These are phyloP conservation scores for Mus minutoides DNA, from an alignment of 2,797 vertebrate genomes.

Conservation along the genomic window DNA sequence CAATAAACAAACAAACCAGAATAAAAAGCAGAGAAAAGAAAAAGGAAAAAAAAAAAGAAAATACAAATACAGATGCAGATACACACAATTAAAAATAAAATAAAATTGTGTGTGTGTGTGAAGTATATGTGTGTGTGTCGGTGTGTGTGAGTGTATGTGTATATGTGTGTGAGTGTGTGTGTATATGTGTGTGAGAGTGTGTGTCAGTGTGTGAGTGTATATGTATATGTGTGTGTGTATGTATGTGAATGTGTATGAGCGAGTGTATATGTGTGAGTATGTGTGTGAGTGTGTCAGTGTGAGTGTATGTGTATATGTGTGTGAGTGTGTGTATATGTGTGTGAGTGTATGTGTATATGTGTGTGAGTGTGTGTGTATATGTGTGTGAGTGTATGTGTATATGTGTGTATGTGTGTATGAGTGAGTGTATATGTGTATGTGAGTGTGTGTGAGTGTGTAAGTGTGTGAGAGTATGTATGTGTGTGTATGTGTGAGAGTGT, in stretches of 20 bases:
- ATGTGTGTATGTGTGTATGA: accelerated
- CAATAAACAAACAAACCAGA: background rate
- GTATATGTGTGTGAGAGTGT: background rate
- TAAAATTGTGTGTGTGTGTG: background rate
- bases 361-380: background rate
- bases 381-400: too few species aligned
- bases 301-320: background rate
- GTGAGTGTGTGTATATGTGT: too few species aligned
- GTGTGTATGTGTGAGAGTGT: background rate
- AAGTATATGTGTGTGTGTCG: too few species aligned
- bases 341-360: background rate
- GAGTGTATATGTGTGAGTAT: background rate
- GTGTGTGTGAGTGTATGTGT: background rate
- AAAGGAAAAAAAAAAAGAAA: background rate
- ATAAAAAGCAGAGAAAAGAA: background rate
- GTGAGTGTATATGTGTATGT: background rate
- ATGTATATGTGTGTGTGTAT: background rate
- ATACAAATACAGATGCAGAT: background rate
- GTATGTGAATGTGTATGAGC: background rate
- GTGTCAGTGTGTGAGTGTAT: background rate
- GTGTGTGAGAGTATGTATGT: too few species aligned
- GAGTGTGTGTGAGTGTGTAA: too few species aligned
- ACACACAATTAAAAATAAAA: background rate
- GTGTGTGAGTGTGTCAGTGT: background rate
- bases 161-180: background rate